phyloP scores from a whole-genome alignment of 2,113 vertebrate species.

The Hirundichthys speculiger region DNA sequence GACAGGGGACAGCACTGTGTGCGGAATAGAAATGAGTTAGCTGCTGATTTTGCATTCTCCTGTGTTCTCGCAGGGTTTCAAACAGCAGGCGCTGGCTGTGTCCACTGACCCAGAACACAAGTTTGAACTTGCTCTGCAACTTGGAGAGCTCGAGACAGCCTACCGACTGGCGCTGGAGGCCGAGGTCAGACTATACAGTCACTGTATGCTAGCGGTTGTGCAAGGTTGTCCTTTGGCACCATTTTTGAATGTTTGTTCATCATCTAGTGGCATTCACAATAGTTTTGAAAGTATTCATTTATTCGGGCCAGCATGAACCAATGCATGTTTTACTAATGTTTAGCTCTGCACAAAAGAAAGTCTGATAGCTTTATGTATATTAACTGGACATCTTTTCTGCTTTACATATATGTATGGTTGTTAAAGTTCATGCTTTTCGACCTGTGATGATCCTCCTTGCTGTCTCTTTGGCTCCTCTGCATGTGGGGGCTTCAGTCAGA shows the following conservation, averaged over 20 bases:
- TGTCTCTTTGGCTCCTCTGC: constrained; percentile 36
- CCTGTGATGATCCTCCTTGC: constrained; percentile 47
- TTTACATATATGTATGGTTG: constrained; percentile 1
- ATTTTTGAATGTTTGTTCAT: too few species aligned
- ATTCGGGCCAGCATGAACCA: too few species aligned
- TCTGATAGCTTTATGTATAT: too few species aligned
- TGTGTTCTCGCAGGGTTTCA: constrained; percentile 87
- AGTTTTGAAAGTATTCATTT: too few species aligned
- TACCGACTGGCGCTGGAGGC: constrained; percentile 96
- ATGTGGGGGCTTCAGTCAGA: constrained; percentile 83
- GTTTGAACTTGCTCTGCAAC: constrained; percentile 95
- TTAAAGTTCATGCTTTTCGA: constrained; percentile 3
- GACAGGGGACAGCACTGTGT: too few species aligned
- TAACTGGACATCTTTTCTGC: too few species aligned
- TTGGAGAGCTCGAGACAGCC: constrained; percentile 94
- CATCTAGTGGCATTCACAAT: too few species aligned
- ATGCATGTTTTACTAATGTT: too few species aligned
- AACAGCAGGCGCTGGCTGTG: constrained; percentile 96
- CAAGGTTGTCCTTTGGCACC: too few species aligned
- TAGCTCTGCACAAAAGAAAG: too few species aligned
- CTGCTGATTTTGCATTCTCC: constrained; percentile 10
- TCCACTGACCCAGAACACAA: constrained; percentile 97
- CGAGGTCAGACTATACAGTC: constrained; percentile 83
- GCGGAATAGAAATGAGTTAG: neutral
- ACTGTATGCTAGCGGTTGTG: too few species aligned